Evolutionary conservation across 1,140 invertebrate species (phyloP).

Genomic region (Procambarus virginalis): DNA sequence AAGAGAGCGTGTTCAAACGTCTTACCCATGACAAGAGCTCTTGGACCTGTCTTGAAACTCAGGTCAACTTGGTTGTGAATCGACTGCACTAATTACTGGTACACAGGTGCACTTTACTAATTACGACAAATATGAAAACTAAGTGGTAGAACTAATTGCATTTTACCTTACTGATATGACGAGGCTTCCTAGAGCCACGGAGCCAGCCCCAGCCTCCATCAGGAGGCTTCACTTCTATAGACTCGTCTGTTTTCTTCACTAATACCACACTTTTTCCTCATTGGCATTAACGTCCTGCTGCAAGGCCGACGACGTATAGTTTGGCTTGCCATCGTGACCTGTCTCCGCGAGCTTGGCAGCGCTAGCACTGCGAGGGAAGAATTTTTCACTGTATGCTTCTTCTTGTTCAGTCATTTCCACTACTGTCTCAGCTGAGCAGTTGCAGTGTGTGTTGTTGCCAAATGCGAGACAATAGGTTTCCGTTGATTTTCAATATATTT

Average conservation of each 20-base stretch:
- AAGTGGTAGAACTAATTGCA: too few species aligned
- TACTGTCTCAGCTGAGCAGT: not conserved
- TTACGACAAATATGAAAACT: too few species aligned
- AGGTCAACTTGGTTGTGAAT: too few species aligned
- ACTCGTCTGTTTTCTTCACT: not conserved
- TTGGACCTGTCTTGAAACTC: too few species aligned
- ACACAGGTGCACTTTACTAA: too few species aligned
- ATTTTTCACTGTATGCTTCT: not conserved
- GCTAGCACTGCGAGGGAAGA: not conserved
- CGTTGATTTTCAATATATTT: too few species aligned
- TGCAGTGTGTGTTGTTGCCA: not conserved
- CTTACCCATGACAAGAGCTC: too few species aligned
- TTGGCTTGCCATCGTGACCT: not conserved
- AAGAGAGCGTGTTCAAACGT: too few species aligned
- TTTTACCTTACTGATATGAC: slow-evolving; percentile 19
- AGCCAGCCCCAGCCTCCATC: slow-evolving; percentile 48
- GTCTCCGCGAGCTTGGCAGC: not conserved
- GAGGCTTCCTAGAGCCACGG: slow-evolving; percentile 12
- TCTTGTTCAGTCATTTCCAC: not conserved
- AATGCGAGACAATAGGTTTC: too few species aligned
- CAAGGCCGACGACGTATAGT: not conserved
- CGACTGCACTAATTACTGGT: too few species aligned
- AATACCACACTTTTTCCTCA: not conserved
- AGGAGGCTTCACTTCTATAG: not conserved
- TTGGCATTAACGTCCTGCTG: not conserved